Conservation (phyloP, 2,888 invertebrate genomes). For the Brenthis ino region DNA sequence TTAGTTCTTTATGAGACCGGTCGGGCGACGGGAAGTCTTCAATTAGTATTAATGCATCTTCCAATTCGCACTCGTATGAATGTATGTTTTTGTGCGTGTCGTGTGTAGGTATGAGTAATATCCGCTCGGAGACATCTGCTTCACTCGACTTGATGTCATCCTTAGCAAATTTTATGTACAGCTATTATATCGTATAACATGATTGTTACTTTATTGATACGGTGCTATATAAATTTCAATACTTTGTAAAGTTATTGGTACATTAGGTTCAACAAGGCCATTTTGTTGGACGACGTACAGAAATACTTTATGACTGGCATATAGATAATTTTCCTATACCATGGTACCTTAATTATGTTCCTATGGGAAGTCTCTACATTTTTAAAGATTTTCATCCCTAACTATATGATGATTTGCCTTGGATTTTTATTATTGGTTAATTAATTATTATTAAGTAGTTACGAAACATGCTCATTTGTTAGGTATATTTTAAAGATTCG, state of each 20-base stretch:
- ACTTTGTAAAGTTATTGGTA: slow-evolving; percentile 33
- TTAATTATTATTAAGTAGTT: too few relatives aligned
- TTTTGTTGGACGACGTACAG: slow-evolving; percentile 2
- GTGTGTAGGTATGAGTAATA: slow-evolving; percentile 62
- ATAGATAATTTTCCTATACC: not conserved
- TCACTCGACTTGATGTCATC: slow-evolving; percentile 39
- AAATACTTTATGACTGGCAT: not conserved
- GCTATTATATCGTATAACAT: slow-evolving; percentile 43
- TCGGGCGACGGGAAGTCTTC: slow-evolving; percentile 71
- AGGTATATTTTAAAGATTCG: not conserved
- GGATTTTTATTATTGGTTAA: too few relatives aligned
- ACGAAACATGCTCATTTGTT: not conserved
- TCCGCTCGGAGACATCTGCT: slow-evolving; percentile 73
- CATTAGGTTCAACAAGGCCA: slow-evolving; percentile 24
- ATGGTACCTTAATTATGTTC: not conserved
- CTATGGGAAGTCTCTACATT: not conserved
- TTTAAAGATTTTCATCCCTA: not conserved
- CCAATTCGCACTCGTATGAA: slow-evolving; percentile 63
- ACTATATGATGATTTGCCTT: not conserved
- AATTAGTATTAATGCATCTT: slow-evolving; percentile 70
- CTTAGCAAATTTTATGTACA: slow-evolving; percentile 50
- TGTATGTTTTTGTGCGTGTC: slow-evolving; percentile 51
- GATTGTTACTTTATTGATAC: slow-evolving; percentile 31
- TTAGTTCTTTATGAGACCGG: slow-evolving; percentile 39
- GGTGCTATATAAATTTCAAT: slow-evolving; percentile 23